Conservation (phyloP, 2,113 vertebrate genomes). For the Gobius niger region DNA sequence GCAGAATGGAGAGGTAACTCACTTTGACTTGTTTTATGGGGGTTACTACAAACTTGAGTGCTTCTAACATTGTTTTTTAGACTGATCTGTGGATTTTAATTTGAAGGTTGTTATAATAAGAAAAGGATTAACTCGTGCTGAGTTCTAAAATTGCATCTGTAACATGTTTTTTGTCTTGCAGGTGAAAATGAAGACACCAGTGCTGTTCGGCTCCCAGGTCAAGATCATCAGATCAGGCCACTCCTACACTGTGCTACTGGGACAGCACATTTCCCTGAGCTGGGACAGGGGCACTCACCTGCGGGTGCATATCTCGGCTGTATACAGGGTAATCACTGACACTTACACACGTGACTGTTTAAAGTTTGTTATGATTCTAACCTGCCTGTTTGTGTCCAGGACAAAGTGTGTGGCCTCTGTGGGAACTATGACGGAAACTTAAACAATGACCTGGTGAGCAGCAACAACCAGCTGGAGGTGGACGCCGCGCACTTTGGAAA, state of each 20-base stretch:
- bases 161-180: constrained; percentile 45
- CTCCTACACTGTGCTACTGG: constrained; percentile 84
- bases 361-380: neutral
- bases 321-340: constrained; percentile 78
- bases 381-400: constrained; percentile 65
- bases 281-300: constrained; percentile 87
- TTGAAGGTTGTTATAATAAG: neutral
- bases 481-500: constrained; percentile 89
- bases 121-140: neutral
- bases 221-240: constrained; percentile 87
- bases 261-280: constrained; percentile 82
- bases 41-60: too few species aligned
- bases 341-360: neutral
- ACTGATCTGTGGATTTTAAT: too few species aligned
- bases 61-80: too few species aligned
- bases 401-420: constrained; percentile 91
- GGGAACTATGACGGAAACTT: constrained; percentile 93
- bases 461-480: constrained; percentile 90
- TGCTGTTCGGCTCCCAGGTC: constrained; percentile 76
- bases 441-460: constrained; percentile 94
- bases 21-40: neutral
- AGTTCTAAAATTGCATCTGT: neutral
- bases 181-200: constrained; percentile 85
- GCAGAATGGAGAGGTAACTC: constrained; percentile 80
- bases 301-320: constrained; percentile 83